Base-by-base conservation (phyloP, 2,888 invertebrate species). In the Tetanocera ferruginea region DNA sequence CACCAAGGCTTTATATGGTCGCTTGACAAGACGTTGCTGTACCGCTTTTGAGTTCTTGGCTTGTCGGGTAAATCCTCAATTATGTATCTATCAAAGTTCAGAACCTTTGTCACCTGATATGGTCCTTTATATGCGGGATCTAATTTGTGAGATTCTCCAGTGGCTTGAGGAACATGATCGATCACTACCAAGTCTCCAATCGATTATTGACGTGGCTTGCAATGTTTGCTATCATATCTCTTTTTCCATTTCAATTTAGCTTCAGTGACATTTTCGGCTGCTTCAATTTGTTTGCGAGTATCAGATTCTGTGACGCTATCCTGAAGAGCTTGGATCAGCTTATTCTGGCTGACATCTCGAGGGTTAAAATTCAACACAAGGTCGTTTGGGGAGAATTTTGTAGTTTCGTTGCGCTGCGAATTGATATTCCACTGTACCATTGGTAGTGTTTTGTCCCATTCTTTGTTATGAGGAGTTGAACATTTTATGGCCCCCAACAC, bases 1-100 rank as follows among this genome's bases (percentile, higher is more conserved):
- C 78, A 80, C 81, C 79, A 80, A 1, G 80, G 78, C 25, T 80
- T 80, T n/a, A 62, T 77, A 43, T 81, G 77, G 37, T 79, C 76
- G 11, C 73, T 80, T 0, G 78, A 79, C 0, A 81, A 9, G 2
- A 81, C 72, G 23, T 80, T 80, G 49, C 23, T 76, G 43, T 80
- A 78, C 3, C 72, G 76, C n/a, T 76, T 66, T 2, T 74, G 70
- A 8, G 37, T 78, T 4, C 23, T 23, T 4, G 76, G 78, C 4
- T 55, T 57, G 49, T 81, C 78, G 3, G 64, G 74, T 8, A 80
- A 66, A 73, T 80, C 77, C 28, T 80, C 80, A 4, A 78, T 79
- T 3, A 80, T 60, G 23, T 81, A 79, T 8, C 79, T 43, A 28
- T 81, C 78, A 25, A 70, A 43, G 14, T 77, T 37, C 17, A 80